Percentiles rank a stretch among this genome's conserved stretches.
These are phyloP conservation scores for Ceyx cyanopectus DNA, from an alignment of 2,113 vertebrate genomes.

Conservation along the genomic window DNA sequence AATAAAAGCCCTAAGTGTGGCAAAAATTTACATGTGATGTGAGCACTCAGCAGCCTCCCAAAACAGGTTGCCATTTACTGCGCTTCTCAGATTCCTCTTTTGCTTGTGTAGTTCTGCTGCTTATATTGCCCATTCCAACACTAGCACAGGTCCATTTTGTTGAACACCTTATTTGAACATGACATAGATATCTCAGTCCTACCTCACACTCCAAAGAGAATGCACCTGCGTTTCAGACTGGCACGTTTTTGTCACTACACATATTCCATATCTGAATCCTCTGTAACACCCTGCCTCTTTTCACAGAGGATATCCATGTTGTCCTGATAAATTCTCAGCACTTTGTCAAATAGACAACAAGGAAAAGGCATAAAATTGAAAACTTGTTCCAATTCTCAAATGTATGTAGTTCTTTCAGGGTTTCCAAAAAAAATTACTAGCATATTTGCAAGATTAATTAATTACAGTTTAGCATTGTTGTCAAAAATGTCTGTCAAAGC, in stretches of 20 bases:
- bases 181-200: neutral
- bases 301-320: neutral
- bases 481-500: neutral
- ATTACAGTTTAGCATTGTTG: neutral
- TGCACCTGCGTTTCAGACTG: neutral
- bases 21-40: neutral
- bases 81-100: neutral
- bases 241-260: neutral
- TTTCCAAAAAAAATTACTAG: neutral
- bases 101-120: neutral
- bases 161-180: neutral
- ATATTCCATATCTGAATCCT: neutral
- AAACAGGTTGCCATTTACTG: neutral
- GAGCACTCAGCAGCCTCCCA: neutral
- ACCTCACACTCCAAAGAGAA: neutral
- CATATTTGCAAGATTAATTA: neutral
- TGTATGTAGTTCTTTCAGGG: neutral
- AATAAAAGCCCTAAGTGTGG: neutral
- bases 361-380: neutral
- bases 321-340: neutral
- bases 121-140: neutral
- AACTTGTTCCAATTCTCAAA: neutral
- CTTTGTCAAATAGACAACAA: constrained; percentile 6
- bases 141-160: neutral
- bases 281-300: neutral